Percentiles rank a stretch among this genome's conserved stretches.
Conservation (phyloP, 2,113 vertebrate species). For the Vombatus ursinus region DNA sequence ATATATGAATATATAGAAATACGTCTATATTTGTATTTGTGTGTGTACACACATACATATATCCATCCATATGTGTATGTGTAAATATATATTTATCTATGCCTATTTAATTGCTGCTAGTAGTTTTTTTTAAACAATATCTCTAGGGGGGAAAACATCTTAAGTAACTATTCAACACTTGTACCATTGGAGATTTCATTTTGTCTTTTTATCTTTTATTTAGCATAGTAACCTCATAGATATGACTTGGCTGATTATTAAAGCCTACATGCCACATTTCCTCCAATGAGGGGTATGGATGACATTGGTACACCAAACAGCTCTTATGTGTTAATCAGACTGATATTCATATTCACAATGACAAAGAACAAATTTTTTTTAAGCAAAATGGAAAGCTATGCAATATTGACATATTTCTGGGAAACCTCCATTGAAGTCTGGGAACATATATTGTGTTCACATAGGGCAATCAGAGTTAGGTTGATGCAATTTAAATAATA, state of each 20-base stretch:
- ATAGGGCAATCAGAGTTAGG: background rate
- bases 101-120: background rate
- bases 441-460: background rate
- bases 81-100: background rate
- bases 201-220: background rate
- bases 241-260: background rate
- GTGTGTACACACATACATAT: too few relatives aligned
- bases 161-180: background rate
- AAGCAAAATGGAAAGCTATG: background rate
- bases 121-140: background rate
- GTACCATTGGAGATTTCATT: background rate
- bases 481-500: background rate
- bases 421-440: background rate
- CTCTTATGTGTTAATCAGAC: background rate
- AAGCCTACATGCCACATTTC: background rate
- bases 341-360: background rate
- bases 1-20: background rate
- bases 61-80: rapidly evolving
- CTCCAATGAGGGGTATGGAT: background rate
- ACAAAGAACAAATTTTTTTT: background rate
- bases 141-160: background rate
- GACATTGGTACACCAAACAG: background rate
- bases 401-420: background rate
- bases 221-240: background rate
- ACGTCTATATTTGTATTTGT: background rate